These are phyloP conservation scores for Limonius californicus DNA, from an alignment of 1,140 invertebrate species.

Conservation along the genomic window DNA sequence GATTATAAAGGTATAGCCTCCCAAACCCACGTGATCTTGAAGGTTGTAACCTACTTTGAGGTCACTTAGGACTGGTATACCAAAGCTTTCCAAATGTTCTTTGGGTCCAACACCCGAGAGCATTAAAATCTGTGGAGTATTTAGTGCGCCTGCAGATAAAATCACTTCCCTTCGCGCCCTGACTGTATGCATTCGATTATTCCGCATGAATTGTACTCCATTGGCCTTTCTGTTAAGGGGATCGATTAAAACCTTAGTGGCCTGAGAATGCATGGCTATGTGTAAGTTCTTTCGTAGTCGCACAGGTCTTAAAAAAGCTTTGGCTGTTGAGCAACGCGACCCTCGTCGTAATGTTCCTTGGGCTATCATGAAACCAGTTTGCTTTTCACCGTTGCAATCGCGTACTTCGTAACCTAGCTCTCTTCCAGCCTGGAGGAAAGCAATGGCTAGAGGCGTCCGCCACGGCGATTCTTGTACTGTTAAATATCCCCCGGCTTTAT, in stretches of 20 bases:
- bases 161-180: slow-evolving; percentile 73
- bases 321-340: slow-evolving; percentile 82
- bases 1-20: slow-evolving; percentile 76
- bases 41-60: slow-evolving; percentile 78
- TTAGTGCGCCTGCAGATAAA: slow-evolving; percentile 75
- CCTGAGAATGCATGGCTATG: slow-evolving; percentile 75
- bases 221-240: slow-evolving; percentile 62
- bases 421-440: slow-evolving; percentile 75
- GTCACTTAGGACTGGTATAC: slow-evolving; percentile 70
- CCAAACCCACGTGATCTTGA: slow-evolving; percentile 80
- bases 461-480: slow-evolving; percentile 82
- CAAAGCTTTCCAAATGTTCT: slow-evolving; percentile 70
- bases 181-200: slow-evolving; percentile 61
- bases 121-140: slow-evolving; percentile 83
- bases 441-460: slow-evolving; percentile 72
- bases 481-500: slow-evolving; percentile 72
- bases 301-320: slow-evolving; percentile 81
- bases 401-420: slow-evolving; percentile 76
- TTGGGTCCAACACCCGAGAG: slow-evolving; percentile 81
- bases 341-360: slow-evolving; percentile 84
- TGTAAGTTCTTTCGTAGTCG: slow-evolving; percentile 75
- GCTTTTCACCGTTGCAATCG: slow-evolving; percentile 77
- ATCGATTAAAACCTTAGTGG: slow-evolving; percentile 66
- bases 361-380: slow-evolving; percentile 81
- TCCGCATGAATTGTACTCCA: slow-evolving; percentile 70